Percentiles rank a stretch among this genome's conserved stretches.
These are phyloP conservation scores for Cryptotis parvus DNA, from an alignment of 2,113 vertebrate species.

Conservation along the genomic window DNA sequence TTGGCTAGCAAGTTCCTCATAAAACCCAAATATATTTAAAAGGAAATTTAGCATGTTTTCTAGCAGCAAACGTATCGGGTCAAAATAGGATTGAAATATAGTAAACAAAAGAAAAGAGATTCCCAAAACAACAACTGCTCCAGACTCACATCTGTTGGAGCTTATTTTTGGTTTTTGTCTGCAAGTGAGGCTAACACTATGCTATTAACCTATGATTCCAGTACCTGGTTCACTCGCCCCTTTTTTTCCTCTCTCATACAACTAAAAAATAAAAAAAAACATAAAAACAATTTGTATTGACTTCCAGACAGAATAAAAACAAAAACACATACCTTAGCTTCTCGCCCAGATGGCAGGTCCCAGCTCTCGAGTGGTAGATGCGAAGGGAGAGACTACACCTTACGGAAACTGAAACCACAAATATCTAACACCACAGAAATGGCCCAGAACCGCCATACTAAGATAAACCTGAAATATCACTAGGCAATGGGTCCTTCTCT, in stretches of 20 bases:
- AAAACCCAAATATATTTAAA: conserved; percentile 58
- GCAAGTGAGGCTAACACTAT: conserved; percentile 58
- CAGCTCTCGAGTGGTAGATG: conserved; percentile 90
- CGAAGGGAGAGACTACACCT: conserved; percentile 85
- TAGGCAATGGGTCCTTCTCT: conserved; percentile 9
- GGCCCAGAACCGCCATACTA: conserved; percentile 77
- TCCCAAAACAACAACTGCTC: conserved; percentile 67
- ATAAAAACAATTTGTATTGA: conserved; percentile 83
- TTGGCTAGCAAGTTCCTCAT: conserved; percentile 33
- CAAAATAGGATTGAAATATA: conserved; percentile 65
- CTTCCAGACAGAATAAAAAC: conserved; percentile 88
- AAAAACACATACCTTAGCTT: conserved; percentile 88
- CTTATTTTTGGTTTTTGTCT: background rate
- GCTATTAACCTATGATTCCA: conserved; percentile 39
- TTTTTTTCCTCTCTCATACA: conserved; percentile 64
- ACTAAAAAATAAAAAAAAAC: conserved; percentile 73
- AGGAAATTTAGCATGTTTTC: conserved; percentile 37
- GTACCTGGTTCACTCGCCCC: conserved; percentile 6
- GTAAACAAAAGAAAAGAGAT: conserved; percentile 19
- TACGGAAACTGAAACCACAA: conserved; percentile 92
- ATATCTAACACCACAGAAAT: conserved; percentile 82
- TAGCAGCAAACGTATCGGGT: conserved; percentile 32
- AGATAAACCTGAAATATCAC: conserved; percentile 63
- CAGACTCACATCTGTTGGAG: conserved; percentile 74
- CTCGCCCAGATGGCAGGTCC: conserved; percentile 88